A percentile compares a stretch with the other conserved stretches of the same genome.
phyloP scores from a whole-genome alignment of 2,888 invertebrate species.

The Tipula lateralis region DNA sequence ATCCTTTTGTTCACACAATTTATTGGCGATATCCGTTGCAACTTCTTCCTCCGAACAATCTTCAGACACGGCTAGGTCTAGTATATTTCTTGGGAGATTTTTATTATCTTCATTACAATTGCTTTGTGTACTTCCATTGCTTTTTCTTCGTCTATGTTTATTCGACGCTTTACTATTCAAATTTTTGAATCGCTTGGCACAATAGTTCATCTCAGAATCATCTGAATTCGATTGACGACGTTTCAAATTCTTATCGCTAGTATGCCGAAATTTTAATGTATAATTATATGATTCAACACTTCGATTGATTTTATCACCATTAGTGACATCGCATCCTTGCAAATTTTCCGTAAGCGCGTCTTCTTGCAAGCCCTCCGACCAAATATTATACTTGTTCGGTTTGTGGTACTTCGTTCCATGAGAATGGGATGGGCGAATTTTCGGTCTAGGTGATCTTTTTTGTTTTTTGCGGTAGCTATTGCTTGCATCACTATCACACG shows the following conservation, averaged over 20 bases:
- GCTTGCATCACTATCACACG: slow-evolving; percentile 44
- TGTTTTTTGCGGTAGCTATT: slow-evolving; percentile 35
- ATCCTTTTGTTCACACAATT: slow-evolving; percentile 68
- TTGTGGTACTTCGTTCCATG: slow-evolving; percentile 43
- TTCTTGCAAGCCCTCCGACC: slow-evolving; percentile 70
- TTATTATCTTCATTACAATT: slow-evolving; percentile 51
- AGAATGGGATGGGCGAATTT: slow-evolving; percentile 33
- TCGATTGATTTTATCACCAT: slow-evolving; percentile 58
- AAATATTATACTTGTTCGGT: slow-evolving; percentile 70
- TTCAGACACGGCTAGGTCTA: slow-evolving; percentile 53
- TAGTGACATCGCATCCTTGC: slow-evolving; percentile 69
- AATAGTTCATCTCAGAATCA: slow-evolving; percentile 33
- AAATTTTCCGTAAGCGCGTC: slow-evolving; percentile 74
- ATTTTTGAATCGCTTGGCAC: slow-evolving; percentile 39
- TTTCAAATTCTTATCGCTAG: slow-evolving; percentile 50
- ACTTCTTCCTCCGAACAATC: slow-evolving; percentile 57
- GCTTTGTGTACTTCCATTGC: slow-evolving; percentile 45
- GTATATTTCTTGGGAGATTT: slow-evolving; percentile 44
- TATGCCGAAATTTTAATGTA: slow-evolving; percentile 58
- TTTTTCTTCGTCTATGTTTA: slow-evolving; percentile 43
- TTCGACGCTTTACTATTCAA: slow-evolving; percentile 50
- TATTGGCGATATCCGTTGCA: slow-evolving; percentile 66
- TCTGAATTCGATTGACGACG: slow-evolving; percentile 43
- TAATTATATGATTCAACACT: slow-evolving; percentile 75
- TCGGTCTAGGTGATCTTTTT: background rate